Percentiles rank a stretch among this genome's conserved stretches.
phyloP scores from a whole-genome alignment of 2,113 vertebrate genomes.

The Gila orcuttii region DNA sequence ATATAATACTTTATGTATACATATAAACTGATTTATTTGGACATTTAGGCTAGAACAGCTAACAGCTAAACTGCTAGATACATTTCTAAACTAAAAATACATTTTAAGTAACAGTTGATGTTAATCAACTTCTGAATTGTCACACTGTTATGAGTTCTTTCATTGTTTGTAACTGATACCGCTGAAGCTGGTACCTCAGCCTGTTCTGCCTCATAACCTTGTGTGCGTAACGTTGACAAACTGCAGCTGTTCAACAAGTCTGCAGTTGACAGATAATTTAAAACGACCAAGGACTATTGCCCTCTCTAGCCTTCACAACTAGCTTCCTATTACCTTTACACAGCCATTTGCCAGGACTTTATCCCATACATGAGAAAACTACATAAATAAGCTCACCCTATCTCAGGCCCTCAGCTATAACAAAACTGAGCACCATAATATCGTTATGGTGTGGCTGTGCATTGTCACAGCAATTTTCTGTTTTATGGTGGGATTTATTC shows the following conservation, averaged over 20 bases:
- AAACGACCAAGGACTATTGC: constrained; percentile 56
- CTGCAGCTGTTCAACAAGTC: constrained; percentile 72
- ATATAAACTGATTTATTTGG: too few relatives aligned
- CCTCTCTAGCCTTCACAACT: constrained; percentile 47
- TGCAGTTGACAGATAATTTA: constrained; percentile 68
- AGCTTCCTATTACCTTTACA: constrained; percentile 33
- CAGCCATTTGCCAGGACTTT: neutral
- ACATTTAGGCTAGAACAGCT: too few relatives aligned
- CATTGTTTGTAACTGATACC: neutral
- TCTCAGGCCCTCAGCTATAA: neutral
- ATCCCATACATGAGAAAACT: neutral
- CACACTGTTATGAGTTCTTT: neutral
- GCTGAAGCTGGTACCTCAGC: neutral
- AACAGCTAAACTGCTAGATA: too few relatives aligned
- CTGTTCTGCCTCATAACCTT: constrained; percentile 57
- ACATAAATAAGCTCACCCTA: neutral
- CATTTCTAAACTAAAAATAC: too few relatives aligned
- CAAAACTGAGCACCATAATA: neutral
- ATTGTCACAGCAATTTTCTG: neutral
- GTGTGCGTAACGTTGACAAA: constrained; percentile 60
- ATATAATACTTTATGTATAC: too few relatives aligned
- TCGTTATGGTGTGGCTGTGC: neutral
- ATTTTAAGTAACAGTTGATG: too few relatives aligned
- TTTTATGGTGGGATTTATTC: constrained; percentile 29
- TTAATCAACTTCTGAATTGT: too few relatives aligned